Evolutionary conservation across 1,140 invertebrate species (phyloP).

Genomic region (Hetaerina americana): DNA sequence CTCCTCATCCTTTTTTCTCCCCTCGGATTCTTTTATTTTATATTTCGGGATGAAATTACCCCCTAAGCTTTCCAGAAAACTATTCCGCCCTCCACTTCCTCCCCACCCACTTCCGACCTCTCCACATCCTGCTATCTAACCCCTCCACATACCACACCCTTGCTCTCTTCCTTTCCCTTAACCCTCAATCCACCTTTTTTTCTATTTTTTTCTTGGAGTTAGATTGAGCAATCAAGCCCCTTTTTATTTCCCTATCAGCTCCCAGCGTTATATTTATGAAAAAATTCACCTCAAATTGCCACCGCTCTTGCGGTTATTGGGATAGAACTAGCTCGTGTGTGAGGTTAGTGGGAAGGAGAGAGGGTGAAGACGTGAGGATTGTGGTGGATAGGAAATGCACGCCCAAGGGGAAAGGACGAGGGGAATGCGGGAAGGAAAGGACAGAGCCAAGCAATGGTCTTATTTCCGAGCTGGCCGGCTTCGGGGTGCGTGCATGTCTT

Average conservation of each 20-base stretch:
- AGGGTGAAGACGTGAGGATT: no score
- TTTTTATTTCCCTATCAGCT: neutral
- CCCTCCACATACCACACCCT: no score
- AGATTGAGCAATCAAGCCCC: neutral
- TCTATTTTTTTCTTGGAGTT: neutral
- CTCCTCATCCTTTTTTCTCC: neutral
- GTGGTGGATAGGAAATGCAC: no score
- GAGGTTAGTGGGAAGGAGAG: neutral
- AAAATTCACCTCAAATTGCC: neutral
- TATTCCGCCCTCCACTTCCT: neutral
- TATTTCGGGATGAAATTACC: neutral
- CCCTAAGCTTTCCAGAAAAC: neutral
- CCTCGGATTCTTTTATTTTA: neutral
- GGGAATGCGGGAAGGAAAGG: no score
- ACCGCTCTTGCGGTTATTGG: neutral
- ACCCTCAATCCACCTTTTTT: no score
- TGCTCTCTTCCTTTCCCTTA: no score
- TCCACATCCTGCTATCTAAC: no score
- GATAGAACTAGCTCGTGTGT: neutral
- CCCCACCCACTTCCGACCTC: no score
- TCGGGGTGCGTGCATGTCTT: neutral
- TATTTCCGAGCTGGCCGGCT: neutral
- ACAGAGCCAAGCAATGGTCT: neutral
- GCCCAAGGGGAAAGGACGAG: neutral
- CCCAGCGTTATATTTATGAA: neutral